Base-by-base conservation (phyloP, 2,888 invertebrate genomes). In the Pilophorus perplexus region DNA sequence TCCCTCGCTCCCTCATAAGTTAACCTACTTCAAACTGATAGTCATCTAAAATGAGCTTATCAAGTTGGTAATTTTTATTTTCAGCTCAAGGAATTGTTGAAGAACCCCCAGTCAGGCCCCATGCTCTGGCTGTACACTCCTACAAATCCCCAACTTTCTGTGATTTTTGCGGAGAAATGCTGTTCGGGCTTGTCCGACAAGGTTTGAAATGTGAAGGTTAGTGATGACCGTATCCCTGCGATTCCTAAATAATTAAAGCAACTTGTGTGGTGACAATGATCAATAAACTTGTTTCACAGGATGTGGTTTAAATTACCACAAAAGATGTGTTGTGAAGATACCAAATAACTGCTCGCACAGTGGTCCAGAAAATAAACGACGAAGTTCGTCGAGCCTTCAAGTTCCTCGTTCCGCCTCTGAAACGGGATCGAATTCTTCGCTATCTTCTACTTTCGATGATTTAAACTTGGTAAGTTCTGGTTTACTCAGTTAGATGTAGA, bases 111-210 rank as follows among this genome's bases (percentile, higher is more conserved):
- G 81, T 87, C 73, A 85, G 92, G 76, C 93, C 97, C 64, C 98
- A 99, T 81, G 87, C 92, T 72, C 85, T 99, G 66, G 86, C 88
- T 73, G 96, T 99, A 72, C 98, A 99, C 82, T 97, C 97, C 23
- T 99, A 98, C 81, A 97, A 96, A 82, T 90, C 93, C 72, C 99
- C 99, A 69, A 97, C 99, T 71, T 99, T 99, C 83, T 99, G 98
- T 81, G 98, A 99, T 83, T 97, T 96, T 81, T 99, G 99, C 80
- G 98, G 98, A 37, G 98, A 98, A 80, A 96, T 99, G 94, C 85
- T 99, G 28, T 98, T 98, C 80, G 99, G 99, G 2, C 84, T 99
- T 71, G 96, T 98, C 70, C 85, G 96, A 66, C 99, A 99, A 81
- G 99, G 99, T 70, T 86, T 99, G 73, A 98, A 99, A 80, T 99